Base-by-base conservation (phyloP, 2,113 vertebrate species). In the Chelonoidis abingdonii region DNA sequence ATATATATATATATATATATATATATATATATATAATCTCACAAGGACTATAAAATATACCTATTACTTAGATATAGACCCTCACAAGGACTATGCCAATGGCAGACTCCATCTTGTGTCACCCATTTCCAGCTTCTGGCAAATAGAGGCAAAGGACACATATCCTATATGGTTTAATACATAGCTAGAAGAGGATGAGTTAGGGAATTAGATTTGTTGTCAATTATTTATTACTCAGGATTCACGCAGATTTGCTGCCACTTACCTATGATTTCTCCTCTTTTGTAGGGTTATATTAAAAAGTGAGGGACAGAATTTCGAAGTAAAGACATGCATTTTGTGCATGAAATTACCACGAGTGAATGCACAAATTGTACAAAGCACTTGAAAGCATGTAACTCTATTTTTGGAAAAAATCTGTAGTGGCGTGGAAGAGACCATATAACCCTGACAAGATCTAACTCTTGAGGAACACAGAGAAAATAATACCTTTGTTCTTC, bases 201-300 rank as follows among this genome's bases (percentile, higher is more conserved):
- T 0, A 1, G 86, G 83, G 84, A 91, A 59, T 80, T n/a, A 22
- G 81, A 54, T 3, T 24, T 80, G 59, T 22, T 91, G 62, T 24
- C 84, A 11, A 11, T 83, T 82, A 8, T 22, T 84, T 47, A 10
- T 7, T 88, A 38, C 25, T 35, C 21, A 87, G 8, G 56, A 94
- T 41, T 27, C 29, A 56, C 10, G 54, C 81, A 53, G 83, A 53
- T 92, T 92, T 97, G 90, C 93, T 95, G 98, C 97, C 97, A 97
- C 92, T 97, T 98, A 84, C 22, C 72, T 91, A 44, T 27, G 87
- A 86, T 29, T 78, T 57, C 4, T 22, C 62, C 79, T 90, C 87
- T 38, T 47, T 57, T 8, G 8, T 79, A 38, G 21, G 52, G 38
- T 76, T 84, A 62, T 11, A 84, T 13, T 53, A 38, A 29, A 95